Conservation (phyloP, 2,888 invertebrate genomes). For the Parelbella ahira region DNA sequence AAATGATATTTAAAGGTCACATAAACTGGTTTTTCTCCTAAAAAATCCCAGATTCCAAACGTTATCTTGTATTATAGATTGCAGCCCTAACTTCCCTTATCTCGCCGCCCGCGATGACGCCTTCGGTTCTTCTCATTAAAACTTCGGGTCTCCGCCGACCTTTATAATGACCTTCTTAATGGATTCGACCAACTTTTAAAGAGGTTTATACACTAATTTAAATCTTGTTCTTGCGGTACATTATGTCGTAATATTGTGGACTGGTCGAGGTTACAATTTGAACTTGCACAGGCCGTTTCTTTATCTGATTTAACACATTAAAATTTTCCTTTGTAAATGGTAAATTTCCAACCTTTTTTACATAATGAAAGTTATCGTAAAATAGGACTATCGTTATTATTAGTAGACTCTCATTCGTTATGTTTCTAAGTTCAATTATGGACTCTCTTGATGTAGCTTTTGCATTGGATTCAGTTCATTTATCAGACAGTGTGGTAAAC, state of each 20-base stretch:
- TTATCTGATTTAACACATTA: too few species aligned
- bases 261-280: too few species aligned
- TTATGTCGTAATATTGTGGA: too few species aligned
- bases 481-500: too few species aligned
- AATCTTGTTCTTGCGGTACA: conserved; percentile 18
- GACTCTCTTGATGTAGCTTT: too few species aligned
- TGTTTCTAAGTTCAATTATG: too few species aligned
- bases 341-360: too few species aligned
- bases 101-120: conserved; percentile 37
- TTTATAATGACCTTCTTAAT: conserved; percentile 56
- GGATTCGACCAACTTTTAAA: conserved; percentile 37
- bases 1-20: neutral
- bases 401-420: too few species aligned
- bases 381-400: too few species aligned
- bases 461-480: too few species aligned
- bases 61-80: conserved; percentile 27
- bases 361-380: too few species aligned
- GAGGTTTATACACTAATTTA: conserved; percentile 19
- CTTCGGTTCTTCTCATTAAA: conserved; percentile 58
- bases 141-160: conserved; percentile 50
- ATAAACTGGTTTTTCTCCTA: neutral
- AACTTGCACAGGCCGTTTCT: conserved; percentile 1
- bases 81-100: conserved; percentile 22
- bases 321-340: too few species aligned
- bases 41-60: neutral